phyloP scores from a whole-genome alignment of 2,797 vertebrate genomes.

The Sylvia borin region DNA sequence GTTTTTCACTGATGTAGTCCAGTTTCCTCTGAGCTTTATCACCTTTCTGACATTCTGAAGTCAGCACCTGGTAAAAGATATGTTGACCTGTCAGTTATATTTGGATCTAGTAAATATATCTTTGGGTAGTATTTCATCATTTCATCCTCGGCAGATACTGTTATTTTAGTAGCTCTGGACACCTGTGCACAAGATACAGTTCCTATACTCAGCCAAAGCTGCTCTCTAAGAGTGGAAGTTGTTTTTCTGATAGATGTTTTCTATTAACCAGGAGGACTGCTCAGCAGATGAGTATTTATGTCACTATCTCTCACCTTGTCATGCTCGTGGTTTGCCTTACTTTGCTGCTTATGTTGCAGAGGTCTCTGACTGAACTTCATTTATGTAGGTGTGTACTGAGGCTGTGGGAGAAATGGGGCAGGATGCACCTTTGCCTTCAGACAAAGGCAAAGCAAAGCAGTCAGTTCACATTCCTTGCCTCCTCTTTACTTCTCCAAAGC shows the following conservation, averaged over 20 bases:
- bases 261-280: neutral
- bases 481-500: neutral
- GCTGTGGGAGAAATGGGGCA: neutral
- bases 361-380: neutral
- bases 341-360: neutral
- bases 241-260: conserved; percentile 16
- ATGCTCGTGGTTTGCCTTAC: neutral
- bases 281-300: conserved; percentile 12
- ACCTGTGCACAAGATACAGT: neutral
- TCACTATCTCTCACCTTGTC: neutral
- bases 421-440: neutral
- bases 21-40: neutral
- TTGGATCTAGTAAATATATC: neutral
- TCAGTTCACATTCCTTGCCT: neutral
- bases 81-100: conserved; percentile 22
- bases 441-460: neutral
- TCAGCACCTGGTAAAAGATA: neutral
- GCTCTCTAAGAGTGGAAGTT: neutral
- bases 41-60: neutral
- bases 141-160: neutral
- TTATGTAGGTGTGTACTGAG: neutral
- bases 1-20: neutral
- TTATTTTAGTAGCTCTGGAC: neutral
- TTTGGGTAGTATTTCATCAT: neutral
- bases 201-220: neutral